Evolutionary conservation across 2,797 vertebrate genomes (phyloP).

Genomic region (Sternarchorhynchus goeldii): DNA sequence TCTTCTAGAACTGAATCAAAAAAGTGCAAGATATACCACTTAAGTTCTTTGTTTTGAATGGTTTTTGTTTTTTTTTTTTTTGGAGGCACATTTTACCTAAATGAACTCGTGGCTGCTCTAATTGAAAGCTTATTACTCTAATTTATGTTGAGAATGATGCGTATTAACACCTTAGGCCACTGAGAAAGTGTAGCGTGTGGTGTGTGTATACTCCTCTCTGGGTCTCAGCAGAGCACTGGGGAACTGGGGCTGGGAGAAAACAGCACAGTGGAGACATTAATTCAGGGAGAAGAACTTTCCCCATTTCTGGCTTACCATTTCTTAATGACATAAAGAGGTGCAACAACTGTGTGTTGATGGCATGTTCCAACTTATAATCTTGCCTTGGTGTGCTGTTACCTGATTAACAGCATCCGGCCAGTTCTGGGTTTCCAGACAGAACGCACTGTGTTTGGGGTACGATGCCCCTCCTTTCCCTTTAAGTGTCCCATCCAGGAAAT

Average conservation of each 20-base stretch:
- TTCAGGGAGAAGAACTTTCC: not conserved
- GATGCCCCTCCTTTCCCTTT: constrained; percentile 78
- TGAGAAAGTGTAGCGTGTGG: constrained; percentile 81
- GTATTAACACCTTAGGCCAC: constrained; percentile 61
- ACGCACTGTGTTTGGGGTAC: constrained; percentile 86
- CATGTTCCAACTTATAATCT: not conserved
- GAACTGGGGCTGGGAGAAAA: constrained; percentile 78
- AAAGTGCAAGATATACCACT: too few species aligned
- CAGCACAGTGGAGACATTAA: constrained; percentile 2
- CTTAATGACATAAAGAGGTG: too few species aligned
- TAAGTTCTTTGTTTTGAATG: too few species aligned
- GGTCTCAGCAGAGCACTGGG: constrained; percentile 81
- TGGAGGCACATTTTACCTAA: not conserved
- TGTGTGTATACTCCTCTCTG: constrained; percentile 82
- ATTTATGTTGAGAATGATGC: not conserved
- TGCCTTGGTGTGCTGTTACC: constrained; percentile 69
- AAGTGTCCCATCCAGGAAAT: constrained; percentile 88
- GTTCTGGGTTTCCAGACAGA: constrained; percentile 94
- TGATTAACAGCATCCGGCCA: constrained; percentile 93
- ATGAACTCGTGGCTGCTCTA: not conserved
- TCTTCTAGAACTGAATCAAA: too few species aligned
- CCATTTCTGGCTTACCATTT: not conserved
- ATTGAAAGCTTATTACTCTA: not conserved
- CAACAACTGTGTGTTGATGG: too few species aligned
- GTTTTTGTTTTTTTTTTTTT: not conserved